Percentiles rank a stretch among this genome's conserved stretches.
Evolutionary conservation across 1,140 invertebrate species (phyloP).

Genomic region (Meloidogyne exigua): DNA sequence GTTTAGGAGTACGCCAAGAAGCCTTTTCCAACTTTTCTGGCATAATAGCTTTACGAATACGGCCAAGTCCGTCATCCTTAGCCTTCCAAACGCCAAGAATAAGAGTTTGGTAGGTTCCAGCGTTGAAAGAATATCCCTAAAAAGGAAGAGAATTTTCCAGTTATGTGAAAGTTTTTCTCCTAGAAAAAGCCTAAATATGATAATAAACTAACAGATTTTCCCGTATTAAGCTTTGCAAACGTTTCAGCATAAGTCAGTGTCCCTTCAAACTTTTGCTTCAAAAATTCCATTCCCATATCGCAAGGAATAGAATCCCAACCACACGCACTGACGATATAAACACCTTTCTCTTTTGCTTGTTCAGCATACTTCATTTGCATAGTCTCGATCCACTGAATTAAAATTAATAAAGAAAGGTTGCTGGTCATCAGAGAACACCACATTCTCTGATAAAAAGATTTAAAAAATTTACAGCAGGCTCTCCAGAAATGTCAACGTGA

Average conservation of each 20-base stretch:
- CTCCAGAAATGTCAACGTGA: slow-evolving; percentile 86
- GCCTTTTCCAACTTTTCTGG: slow-evolving; percentile 57
- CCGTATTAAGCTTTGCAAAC: slow-evolving; percentile 46
- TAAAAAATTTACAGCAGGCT: slow-evolving; percentile 70
- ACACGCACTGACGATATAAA: slow-evolving; percentile 83
- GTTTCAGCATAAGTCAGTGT: slow-evolving; percentile 52
- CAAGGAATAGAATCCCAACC: slow-evolving; percentile 83
- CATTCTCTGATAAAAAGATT: no score
- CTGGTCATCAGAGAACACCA: no score
- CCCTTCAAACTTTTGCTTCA: slow-evolving; percentile 76
- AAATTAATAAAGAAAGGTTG: slow-evolving; percentile 5
- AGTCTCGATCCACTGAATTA: slow-evolving; percentile 67
- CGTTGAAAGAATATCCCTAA: slow-evolving; percentile 61
- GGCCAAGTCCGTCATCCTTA: slow-evolving; percentile 54
- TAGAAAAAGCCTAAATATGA: slow-evolving; percentile 26
- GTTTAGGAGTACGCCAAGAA: slow-evolving; percentile 44
- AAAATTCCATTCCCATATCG: slow-evolving; percentile 75
- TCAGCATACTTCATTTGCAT: slow-evolving; percentile 80
- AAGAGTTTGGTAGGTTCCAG: slow-evolving; percentile 62
- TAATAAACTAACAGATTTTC: slow-evolving; percentile 39
- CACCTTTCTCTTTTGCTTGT: slow-evolving; percentile 74
- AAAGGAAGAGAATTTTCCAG: not conserved
- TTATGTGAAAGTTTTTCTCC: slow-evolving; percentile 45
- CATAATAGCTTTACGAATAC: slow-evolving; percentile 58
- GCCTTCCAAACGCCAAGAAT: slow-evolving; percentile 54